Conservation (phyloP, 1,140 invertebrate genomes). For the Zaprionus vittiger region DNA sequence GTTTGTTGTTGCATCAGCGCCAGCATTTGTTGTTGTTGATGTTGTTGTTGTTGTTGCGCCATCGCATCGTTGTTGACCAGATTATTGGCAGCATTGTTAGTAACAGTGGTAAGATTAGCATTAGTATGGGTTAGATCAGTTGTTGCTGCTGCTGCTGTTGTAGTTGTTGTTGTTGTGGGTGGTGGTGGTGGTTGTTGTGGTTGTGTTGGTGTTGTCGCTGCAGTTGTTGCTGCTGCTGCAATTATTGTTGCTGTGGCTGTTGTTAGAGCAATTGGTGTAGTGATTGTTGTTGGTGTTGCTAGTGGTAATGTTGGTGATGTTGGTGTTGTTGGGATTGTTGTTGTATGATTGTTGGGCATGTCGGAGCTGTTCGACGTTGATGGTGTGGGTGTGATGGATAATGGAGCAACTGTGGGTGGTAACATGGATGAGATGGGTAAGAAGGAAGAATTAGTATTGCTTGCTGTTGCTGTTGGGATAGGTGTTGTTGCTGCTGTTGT, state of each 20-base stretch:
- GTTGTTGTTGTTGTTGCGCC: conserved; percentile 53
- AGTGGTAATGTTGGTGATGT: conserved; percentile 40
- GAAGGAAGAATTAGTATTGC: conserved; percentile 72
- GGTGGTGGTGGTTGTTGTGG: conserved; percentile 40
- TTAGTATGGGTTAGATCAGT: conserved; percentile 80
- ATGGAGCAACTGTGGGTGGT: conserved; percentile 74
- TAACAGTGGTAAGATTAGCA: conserved; percentile 79
- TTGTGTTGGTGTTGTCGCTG: conserved; percentile 25
- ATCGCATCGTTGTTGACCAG: conserved; percentile 40
- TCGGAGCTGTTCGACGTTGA: conserved; percentile 39
- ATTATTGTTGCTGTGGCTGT: conserved; percentile 44
- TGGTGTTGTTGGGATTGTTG: conserved; percentile 45
- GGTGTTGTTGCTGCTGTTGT: background rate
- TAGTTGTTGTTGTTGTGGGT: conserved; percentile 36
- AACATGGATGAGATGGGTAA: conserved; percentile 77
- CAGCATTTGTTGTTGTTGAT: conserved; percentile 79
- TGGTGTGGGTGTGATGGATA: conserved; percentile 64
- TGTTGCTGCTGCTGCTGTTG: conserved; percentile 28
- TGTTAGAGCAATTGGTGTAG: conserved; percentile 36
- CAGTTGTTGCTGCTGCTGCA: conserved; percentile 37
- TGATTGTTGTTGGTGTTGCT: conserved; percentile 45
- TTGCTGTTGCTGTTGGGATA: conserved; percentile 14
- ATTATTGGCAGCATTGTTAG: conserved; percentile 72
- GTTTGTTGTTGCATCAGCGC: conserved; percentile 79
- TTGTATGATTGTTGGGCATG: conserved; percentile 42